Percentiles rank a stretch among this genome's conserved stretches.
phyloP scores from a whole-genome alignment of 2,113 vertebrate species.

The Tragulus kanchil region DNA sequence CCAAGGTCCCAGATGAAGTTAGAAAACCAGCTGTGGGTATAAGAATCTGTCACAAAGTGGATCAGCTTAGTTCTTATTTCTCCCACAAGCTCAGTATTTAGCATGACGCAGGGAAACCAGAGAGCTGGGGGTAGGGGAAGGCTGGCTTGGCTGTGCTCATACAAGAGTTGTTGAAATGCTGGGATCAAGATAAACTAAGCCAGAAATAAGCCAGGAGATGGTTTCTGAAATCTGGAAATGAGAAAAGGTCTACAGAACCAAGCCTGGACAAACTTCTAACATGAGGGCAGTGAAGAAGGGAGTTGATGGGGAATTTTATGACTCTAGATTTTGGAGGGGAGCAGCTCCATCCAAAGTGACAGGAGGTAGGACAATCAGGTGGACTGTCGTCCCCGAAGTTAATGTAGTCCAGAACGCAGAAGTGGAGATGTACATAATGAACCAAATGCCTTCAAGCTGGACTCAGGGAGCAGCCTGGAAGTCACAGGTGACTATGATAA shows the following conservation, averaged over 20 bases:
- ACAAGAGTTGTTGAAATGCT: neutral
- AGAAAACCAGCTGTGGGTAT: neutral
- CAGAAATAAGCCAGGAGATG: neutral
- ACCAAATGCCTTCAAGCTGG: neutral
- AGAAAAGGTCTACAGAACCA: neutral
- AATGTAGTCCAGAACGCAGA: rapidly evolving
- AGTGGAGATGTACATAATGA: neutral
- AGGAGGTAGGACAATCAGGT: too few relatives aligned
- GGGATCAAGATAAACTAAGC: neutral
- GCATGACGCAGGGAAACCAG: neutral
- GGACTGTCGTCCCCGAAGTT: rapidly evolving
- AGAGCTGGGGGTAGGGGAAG: neutral
- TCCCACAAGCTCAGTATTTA: neutral
- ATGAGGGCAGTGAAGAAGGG: rapidly evolving
- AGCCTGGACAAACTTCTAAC: neutral
- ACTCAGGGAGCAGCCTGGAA: neutral
- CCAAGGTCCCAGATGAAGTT: neutral
- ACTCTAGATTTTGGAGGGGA: neutral
- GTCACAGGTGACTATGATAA: neutral
- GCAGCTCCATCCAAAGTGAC: neutral
- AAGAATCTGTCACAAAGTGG: too few relatives aligned
- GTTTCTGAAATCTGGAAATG: neutral
- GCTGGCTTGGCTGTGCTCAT: neutral
- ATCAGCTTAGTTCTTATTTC: neutral
- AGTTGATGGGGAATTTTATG: neutral